phyloP scores from a whole-genome alignment of 2,797 vertebrate species.

The Bradypodion ventrale region DNA sequence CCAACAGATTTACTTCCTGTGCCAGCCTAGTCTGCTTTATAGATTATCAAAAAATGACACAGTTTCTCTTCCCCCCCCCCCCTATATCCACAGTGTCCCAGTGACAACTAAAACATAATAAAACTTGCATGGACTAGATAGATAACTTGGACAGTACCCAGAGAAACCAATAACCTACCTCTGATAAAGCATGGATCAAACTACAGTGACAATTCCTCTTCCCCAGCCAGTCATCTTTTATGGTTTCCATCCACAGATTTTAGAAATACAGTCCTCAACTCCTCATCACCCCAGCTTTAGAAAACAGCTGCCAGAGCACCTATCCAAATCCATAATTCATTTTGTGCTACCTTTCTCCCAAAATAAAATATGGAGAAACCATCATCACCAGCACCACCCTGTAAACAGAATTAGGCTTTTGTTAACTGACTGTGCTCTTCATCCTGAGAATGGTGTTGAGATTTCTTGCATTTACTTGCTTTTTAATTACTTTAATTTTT shows the following conservation, averaged over 20 bases:
- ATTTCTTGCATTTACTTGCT: neutral
- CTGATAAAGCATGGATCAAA: neutral
- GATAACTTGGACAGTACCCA: neutral
- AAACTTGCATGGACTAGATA: neutral
- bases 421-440: neutral
- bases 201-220: neutral
- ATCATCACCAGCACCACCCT: neutral
- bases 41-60: neutral
- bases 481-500: neutral
- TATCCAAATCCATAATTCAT: slow-evolving; percentile 17
- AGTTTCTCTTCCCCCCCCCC: neutral
- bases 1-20: neutral
- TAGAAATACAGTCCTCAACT: neutral
- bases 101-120: neutral
- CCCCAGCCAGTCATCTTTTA: slow-evolving; percentile 1
- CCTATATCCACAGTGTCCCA: neutral
- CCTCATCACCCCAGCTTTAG: neutral
- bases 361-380: slow-evolving; percentile 1
- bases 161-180: neutral
- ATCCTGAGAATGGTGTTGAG: neutral
- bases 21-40: neutral
- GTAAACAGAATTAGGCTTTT: neutral
- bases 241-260: neutral
- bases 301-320: neutral
- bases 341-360: neutral